Evolutionary conservation across 2,113 vertebrate genomes (phyloP).

Genomic region (Gasterosteus nipponicus): DNA sequence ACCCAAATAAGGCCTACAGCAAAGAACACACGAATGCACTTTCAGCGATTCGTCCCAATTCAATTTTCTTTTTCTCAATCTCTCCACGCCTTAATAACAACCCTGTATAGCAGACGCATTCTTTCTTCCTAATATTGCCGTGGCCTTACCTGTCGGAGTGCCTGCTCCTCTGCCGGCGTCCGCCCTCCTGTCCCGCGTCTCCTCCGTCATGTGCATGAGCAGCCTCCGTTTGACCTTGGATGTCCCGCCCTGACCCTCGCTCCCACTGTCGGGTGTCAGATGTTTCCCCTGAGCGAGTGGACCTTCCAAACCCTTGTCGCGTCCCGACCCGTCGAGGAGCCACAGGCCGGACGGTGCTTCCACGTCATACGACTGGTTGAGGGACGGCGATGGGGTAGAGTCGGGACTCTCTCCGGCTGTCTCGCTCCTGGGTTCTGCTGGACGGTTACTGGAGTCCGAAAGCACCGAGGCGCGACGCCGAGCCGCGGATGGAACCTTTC

Average conservation of each 20-base stretch:
- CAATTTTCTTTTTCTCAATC: not conserved
- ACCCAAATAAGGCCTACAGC: not conserved
- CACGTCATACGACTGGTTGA: constrained; percentile 77
- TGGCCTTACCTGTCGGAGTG: constrained; percentile 67
- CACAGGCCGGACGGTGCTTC: constrained; percentile 72
- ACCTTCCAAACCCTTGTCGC: not conserved
- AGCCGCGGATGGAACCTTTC: constrained; percentile 13
- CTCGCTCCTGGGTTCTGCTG: constrained; percentile 5
- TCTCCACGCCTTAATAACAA: not conserved
- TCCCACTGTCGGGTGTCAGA: constrained; percentile 65
- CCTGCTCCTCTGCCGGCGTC: not conserved
- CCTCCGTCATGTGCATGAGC: constrained; percentile 68
- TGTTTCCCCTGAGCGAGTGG: constrained; percentile 28
- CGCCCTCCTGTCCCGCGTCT: not conserved
- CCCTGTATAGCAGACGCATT: not conserved
- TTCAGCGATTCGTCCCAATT: not conserved
- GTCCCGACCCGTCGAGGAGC: constrained; percentile 45
- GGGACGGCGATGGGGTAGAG: constrained; percentile 37
- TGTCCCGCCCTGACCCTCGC: constrained; percentile 39
- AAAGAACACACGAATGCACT: not conserved
- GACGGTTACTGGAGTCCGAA: constrained; percentile 48
- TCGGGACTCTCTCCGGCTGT: not conserved
- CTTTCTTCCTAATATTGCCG: not conserved
- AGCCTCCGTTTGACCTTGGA: constrained; percentile 79
- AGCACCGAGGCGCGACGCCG: constrained; percentile 17